A percentile compares a stretch with the other conserved stretches of the same genome.
These are phyloP conservation scores for Pelobates cultripes DNA, from an alignment of 2,797 vertebrate species.

Conservation along the genomic window DNA sequence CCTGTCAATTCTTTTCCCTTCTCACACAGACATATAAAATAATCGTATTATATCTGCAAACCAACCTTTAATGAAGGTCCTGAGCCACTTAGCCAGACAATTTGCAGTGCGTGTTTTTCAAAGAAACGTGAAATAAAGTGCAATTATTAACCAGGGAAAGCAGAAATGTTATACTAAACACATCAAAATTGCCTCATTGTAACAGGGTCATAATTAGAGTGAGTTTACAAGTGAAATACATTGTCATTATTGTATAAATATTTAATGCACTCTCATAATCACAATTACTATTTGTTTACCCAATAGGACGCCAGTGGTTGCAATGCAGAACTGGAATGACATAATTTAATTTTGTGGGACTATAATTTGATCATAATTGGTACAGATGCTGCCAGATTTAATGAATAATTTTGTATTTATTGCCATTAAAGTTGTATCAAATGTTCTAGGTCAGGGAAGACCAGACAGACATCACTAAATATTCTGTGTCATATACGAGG, in stretches of 20 bases:
- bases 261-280: slow-evolving; percentile 5
- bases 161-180: slow-evolving; percentile 4
- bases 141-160: slow-evolving; percentile 36
- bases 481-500: no score
- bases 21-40: slow-evolving; percentile 14
- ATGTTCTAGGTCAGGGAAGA: no score
- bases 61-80: slow-evolving; percentile 30
- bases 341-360: no score
- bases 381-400: no score
- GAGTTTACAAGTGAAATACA: slow-evolving; percentile 18
- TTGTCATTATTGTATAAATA: slow-evolving; percentile 17
- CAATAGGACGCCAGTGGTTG: slow-evolving; percentile 16
- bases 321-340: neutral
- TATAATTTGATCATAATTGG: no score
- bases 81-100: slow-evolving; percentile 15
- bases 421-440: no score
- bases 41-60: slow-evolving; percentile 19
- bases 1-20: neutral
- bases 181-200: slow-evolving; percentile 11
- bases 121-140: slow-evolving; percentile 25
- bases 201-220: neutral
- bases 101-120: slow-evolving; percentile 3
- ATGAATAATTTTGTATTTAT: no score
- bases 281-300: slow-evolving; percentile 4
- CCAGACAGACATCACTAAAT: no score